Conservation (phyloP, 2,113 vertebrate species). For the Cebidichthys violaceus region DNA sequence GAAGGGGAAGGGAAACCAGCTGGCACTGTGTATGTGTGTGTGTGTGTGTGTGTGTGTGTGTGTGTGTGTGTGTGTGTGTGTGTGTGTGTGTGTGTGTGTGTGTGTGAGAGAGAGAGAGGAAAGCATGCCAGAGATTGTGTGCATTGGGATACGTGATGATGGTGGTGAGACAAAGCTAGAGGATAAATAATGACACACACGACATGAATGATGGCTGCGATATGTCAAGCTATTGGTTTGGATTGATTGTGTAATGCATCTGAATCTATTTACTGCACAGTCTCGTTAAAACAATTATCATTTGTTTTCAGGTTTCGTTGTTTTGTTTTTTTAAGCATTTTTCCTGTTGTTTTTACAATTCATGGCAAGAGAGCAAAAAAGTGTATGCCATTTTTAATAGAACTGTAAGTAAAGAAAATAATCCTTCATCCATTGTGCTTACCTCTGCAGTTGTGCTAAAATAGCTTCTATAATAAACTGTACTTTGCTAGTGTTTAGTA, state of each 20-base stretch:
- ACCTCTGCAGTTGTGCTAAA: neutral
- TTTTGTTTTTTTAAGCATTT: neutral
- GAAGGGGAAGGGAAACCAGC: conserved; percentile 20
- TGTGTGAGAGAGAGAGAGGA: conserved; percentile 36
- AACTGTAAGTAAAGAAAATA: neutral
- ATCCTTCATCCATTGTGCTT: neutral
- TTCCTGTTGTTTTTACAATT: neutral
- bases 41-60: conserved; percentile 37
- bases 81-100: conserved; percentile 29
- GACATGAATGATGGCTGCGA: conserved; percentile 8
- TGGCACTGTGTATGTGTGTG: conserved; percentile 32
- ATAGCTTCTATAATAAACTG: neutral
- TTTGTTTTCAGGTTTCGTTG: neutral
- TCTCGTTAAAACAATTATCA: neutral
- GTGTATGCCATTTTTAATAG: neutral
- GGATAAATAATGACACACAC: conserved; percentile 40
- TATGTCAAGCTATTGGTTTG: neutral
- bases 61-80: conserved; percentile 37
- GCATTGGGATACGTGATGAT: conserved; percentile 16
- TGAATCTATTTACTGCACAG: neutral
- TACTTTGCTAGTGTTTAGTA: neutral
- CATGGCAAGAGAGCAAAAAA: neutral
- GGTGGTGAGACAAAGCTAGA: conserved; percentile 56
- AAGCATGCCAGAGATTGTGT: conserved; percentile 51
- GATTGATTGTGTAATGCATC: neutral